These are phyloP conservation scores for Porites divaricata DNA, from an alignment of 92 coral and sea anemone species.

Conservation along the genomic window DNA sequence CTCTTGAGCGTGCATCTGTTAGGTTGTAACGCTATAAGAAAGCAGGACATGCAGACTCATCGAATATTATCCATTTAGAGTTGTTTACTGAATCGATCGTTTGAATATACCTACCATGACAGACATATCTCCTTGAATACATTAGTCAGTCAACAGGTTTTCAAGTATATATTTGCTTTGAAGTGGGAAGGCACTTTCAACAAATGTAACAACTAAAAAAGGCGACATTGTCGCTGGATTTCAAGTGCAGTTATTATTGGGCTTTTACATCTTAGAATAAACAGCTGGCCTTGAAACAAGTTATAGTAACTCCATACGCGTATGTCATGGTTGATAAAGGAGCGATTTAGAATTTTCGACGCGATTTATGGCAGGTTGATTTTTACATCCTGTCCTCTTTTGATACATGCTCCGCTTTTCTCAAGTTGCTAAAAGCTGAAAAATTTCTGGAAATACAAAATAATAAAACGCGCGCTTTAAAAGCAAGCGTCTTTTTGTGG, in stretches of 20 bases:
- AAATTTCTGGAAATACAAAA: too few relatives aligned
- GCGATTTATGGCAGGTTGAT: not conserved
- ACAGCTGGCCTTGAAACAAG: not conserved
- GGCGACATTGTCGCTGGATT: not conserved
- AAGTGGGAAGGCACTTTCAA: slow-evolving; percentile 26
- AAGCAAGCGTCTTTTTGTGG: too few relatives aligned
- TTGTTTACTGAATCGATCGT: not conserved
- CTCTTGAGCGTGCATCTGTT: not conserved
- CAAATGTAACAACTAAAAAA: too few relatives aligned
- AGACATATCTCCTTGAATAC: not conserved
- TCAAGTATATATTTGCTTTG: slow-evolving; percentile 5
- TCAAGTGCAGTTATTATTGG: not conserved
- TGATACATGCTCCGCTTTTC: too few relatives aligned
- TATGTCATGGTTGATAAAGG: not conserved
- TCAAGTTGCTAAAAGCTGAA: too few relatives aligned
- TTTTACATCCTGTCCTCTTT: too few relatives aligned
- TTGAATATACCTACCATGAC: not conserved
- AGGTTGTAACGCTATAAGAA: not conserved
- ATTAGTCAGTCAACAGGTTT: not conserved
- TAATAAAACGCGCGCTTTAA: too few relatives aligned
- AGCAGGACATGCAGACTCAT: not conserved
- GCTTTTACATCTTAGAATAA: not conserved
- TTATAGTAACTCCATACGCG: not conserved
- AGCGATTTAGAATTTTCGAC: too few relatives aligned
- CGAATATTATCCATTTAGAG: not conserved